phyloP scores from a whole-genome alignment of 2,888 invertebrate genomes.

The Nipponacmea schrenckii region DNA sequence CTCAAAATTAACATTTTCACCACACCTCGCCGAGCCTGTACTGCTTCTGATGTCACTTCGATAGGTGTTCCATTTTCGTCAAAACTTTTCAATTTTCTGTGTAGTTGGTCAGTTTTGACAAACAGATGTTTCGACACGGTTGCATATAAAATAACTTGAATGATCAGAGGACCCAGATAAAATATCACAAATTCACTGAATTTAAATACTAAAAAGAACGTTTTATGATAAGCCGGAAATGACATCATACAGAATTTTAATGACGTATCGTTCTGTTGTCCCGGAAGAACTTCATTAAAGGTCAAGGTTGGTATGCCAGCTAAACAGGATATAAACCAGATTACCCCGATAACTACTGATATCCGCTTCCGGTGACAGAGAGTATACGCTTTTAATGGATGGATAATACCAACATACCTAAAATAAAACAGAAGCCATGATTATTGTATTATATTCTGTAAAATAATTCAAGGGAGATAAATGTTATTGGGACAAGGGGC shows the following conservation, averaged over 20 bases:
- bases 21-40: slow-evolving; percentile 35
- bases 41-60: slow-evolving; percentile 52
- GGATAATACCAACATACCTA: slow-evolving; percentile 69
- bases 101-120: slow-evolving; percentile 53
- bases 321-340: slow-evolving; percentile 64
- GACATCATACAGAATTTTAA: slow-evolving; percentile 58
- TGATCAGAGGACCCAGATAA: slow-evolving; percentile 64
- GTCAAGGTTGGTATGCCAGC: slow-evolving; percentile 63
- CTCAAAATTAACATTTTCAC: slow-evolving; percentile 36
- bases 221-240: slow-evolving; percentile 49
- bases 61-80: slow-evolving; percentile 44
- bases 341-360: slow-evolving; percentile 57
- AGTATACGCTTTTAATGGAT: slow-evolving; percentile 67
- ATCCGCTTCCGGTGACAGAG: slow-evolving; percentile 64
- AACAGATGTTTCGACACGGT: slow-evolving; percentile 64
- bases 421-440: slow-evolving; percentile 27
- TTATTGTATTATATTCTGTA: background rate
- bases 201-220: slow-evolving; percentile 56
- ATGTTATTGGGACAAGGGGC: no score
- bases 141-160: slow-evolving; percentile 64
- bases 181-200: slow-evolving; percentile 63
- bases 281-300: slow-evolving; percentile 53
- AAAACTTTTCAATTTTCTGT: slow-evolving; percentile 44
- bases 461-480: no score
- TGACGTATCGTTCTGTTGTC: slow-evolving; percentile 40